Base-by-base conservation (phyloP, 2,888 invertebrate genomes). In the Sphaerophoria taeniata region DNA sequence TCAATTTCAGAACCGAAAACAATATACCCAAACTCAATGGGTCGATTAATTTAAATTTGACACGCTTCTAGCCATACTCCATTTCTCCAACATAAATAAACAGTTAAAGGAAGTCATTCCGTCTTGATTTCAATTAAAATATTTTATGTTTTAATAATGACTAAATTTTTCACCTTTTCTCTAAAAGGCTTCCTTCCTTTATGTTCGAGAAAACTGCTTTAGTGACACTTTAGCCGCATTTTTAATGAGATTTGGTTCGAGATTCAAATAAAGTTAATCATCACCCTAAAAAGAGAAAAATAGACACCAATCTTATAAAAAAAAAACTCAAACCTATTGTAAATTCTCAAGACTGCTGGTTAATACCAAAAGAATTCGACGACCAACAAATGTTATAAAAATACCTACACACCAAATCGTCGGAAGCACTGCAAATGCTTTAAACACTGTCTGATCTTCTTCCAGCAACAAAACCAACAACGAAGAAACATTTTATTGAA, bases 211-310 rank as follows among this genome's bases (percentile, higher is more conserved):
- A 7, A 36, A 7, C 47, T 12, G 14, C 31, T 51, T 53, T 39
- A 53, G 9, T 24, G 39, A 67, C 7, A n/a, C 39, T n/a, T 24
- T 31, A 53, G n/a, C 9, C 1, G 12, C 24, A 5, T 70, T 31
- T 61, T 43, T 60, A 45, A 75, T 75, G 31, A 9, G 24, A 63
- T 61, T 31, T 55, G 16, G 12, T 61, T 56, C 14, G 36, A 55
- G 58, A 81, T 55, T 60, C 24, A 67, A 69, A 77, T 69, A 53
- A 49, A 72, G 36, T 61, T 72, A 67, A 76, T 82, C 76, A 82
- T 34, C 72, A 69, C 76, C 72, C 24, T 43, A 82, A 82, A 82
- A 69, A 67, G n/a, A 61, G 39, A 70, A 14, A 53, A 69, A 33
- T 60, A 69, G 24, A 24, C 24, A 56, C 72, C 49, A 76, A 53